Evolutionary conservation across 2,888 invertebrate genomes (phyloP), one percentile per base, ranked within the genome.

Genomic region (Synanthedon tipuliformis): DNA sequence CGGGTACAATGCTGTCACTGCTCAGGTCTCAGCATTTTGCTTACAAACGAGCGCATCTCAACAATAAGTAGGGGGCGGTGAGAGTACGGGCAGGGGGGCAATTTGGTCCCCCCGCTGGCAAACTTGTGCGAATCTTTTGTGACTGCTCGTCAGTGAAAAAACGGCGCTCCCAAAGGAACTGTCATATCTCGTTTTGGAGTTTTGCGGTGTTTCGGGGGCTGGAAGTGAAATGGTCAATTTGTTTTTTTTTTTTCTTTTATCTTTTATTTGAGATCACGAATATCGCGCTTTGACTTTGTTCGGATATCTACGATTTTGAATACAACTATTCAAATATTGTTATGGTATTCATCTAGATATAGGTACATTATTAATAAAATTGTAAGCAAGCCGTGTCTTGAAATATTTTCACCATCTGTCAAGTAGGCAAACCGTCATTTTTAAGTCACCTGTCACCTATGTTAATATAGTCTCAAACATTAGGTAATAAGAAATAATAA

Each of bases 11-110:
- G 18, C 48, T 51, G 48, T 53, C 40, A 40, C 50, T 50, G 12
- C 27, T 50, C 50, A 53, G 48, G 53, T 50, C 56, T 52, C 54
- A 51, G 52, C 56, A 53, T 57, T 57, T 58, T 57, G 58, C 51
- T 50, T 50, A 50, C 58, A 55, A 59, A 56, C 55, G 61, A 56
- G 57, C 56, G 57, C 57, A 58, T 60, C 57, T 53, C 45, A 52
- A 60, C 60, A 62, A 61, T 58, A 55, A 50, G 34, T 34, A 56
- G 54, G 55, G 59, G 18, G 49, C 16, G 45, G 45, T 2, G 12
- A 45, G 45, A 45, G 34, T 34, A 10, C 2, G 34, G 34, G 34
- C 10, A 10, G 34, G 34, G 34, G 34, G 15, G 45, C 57, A 56
- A 57, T 59, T 59, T 55, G 50, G 56, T 51, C 51, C 56, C 56